A percentile compares a stretch with the other conserved stretches of the same genome.
These are phyloP conservation scores for Drosophila atroscutellata DNA, from an alignment of 2,888 invertebrate species.

Conservation along the genomic window DNA sequence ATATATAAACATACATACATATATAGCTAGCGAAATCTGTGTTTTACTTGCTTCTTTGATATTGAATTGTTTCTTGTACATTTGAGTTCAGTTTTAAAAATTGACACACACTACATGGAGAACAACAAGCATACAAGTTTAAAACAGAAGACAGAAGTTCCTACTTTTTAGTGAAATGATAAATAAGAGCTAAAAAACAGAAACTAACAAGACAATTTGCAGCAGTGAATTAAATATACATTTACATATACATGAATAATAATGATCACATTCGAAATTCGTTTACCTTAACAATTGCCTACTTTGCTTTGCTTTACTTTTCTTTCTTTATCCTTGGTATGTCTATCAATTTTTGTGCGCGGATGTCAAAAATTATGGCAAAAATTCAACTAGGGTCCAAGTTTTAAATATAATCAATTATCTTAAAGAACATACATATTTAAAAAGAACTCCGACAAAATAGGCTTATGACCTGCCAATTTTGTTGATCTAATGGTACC, in stretches of 20 bases:
- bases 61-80: slow-evolving; percentile 44
- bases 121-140: slow-evolving; percentile 51
- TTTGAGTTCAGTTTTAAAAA: slow-evolving; percentile 47
- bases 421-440: slow-evolving; percentile 47
- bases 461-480: slow-evolving; percentile 46
- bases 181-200: slow-evolving; percentile 55
- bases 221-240: slow-evolving; percentile 70
- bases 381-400: slow-evolving; percentile 82
- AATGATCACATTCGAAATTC: slow-evolving; percentile 22
- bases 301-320: slow-evolving; percentile 52
- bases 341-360: slow-evolving; percentile 56
- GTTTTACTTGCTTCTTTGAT: slow-evolving; percentile 63
- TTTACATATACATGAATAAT: slow-evolving; percentile 18
- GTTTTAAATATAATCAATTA: slow-evolving; percentile 74
- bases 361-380: slow-evolving; percentile 61
- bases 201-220: slow-evolving; percentile 65
- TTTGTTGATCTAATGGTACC: slow-evolving; percentile 66
- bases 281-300: slow-evolving; percentile 41
- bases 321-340: slow-evolving; percentile 66
- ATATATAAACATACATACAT: slow-evolving; percentile 44
- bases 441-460: slow-evolving; percentile 34
- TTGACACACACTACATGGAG: slow-evolving; percentile 38
- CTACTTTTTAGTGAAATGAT: slow-evolving; percentile 79
- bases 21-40: slow-evolving; percentile 74
- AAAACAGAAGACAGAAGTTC: slow-evolving; percentile 75